Evolutionary conservation across 2,888 invertebrate genomes (phyloP), one percentile per base, ranked within the genome.

Genomic region (Dicyrtomina minuta): DNA sequence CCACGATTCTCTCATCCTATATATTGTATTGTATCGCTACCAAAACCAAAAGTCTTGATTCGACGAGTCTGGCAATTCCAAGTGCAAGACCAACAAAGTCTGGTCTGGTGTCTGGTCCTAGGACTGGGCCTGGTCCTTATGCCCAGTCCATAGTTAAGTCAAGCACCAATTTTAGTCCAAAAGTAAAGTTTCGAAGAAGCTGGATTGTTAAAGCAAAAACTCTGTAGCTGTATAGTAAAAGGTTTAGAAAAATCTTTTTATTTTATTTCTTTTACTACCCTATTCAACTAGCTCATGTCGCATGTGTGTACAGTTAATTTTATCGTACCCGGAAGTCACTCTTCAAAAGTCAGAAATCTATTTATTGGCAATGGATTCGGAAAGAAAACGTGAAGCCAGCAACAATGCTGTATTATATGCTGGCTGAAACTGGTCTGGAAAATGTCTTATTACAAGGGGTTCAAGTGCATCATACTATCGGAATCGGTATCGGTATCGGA

Each of bases 211-310:
- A 26, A 26, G 13, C 17, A 55, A 26, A 22, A 13, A 55, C 27
- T 26, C 15, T 24, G 51, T 3, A 26, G 13, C 17, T 3, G 51
- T 13, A 13, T 24, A 53, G 51, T 53, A 53, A 24, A 24, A 6
- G 43, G 4, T 56, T 43, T 24, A 46, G 26, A 61, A 61, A 46
- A 27, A 26, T 46, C 43, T 43, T 43, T 56, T 58, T 17, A 17
- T 56, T 41, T 59, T 43, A 60, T 60, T 24, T 24, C 24, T 24
- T 43, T 60, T 20, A 60, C 41, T 61, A 26, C 46, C 46, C 46
- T 44, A 46, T 61, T 44, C 43, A 60, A 41, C 43, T n/a, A n/a
- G n/a, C 17, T 20, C 13, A 24, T n/a, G 6, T 24, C 15, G 15
- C 15, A 55, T 26, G 26, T 55, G 55, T 26, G 4, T 55, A 15